Percentiles rank a stretch among this genome's conserved stretches.
Conservation (phyloP, 2,113 vertebrate species). For the Alethe diademata region DNA sequence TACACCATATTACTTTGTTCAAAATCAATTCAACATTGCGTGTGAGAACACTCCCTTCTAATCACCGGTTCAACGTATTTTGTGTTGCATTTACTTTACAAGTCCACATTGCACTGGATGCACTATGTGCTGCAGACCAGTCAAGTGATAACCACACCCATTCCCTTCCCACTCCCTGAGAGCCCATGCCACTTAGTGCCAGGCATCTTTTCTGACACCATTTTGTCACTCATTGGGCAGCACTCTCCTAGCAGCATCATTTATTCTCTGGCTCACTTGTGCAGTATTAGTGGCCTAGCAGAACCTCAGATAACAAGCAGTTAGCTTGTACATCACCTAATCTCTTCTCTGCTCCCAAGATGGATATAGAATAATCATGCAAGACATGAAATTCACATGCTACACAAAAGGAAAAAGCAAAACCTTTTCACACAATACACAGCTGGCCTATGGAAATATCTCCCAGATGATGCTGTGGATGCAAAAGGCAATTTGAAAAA, state of each 20-base stretch:
- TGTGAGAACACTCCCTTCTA: neutral
- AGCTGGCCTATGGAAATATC: neutral
- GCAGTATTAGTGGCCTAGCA: neutral
- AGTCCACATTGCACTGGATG: neutral
- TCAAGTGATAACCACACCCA: neutral
- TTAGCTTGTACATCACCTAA: neutral
- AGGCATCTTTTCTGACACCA: neutral
- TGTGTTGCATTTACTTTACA: neutral
- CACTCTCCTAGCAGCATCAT: neutral
- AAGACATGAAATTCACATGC: neutral
- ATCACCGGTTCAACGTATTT: neutral
- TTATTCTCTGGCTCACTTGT: neutral
- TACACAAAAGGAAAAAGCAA: neutral
- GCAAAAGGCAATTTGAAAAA: neutral
- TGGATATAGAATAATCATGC: neutral
- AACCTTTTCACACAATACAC: neutral
- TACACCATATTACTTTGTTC: fast-evolving
- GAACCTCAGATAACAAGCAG: neutral
- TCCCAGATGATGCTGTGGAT: neutral
- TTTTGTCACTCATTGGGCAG: neutral
- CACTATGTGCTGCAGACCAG: neutral
- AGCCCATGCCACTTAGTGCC: neutral
- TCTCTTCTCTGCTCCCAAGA: neutral
- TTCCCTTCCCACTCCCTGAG: neutral
- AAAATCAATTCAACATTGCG: neutral